Evolutionary conservation across 2,797 vertebrate species (phyloP).

Genomic region (Meriones psammophilus): DNA sequence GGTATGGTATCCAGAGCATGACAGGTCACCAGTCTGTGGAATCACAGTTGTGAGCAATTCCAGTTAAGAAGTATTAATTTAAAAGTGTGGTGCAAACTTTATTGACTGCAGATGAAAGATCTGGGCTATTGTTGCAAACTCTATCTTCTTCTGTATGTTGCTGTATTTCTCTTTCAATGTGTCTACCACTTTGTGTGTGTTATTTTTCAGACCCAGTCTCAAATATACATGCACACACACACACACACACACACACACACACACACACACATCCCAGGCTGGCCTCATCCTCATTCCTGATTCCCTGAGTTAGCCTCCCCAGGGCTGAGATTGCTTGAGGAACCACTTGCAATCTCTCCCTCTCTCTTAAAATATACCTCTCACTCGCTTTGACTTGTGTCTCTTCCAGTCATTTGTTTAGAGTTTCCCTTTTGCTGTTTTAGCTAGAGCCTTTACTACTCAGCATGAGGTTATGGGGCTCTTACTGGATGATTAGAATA

Average conservation of each 20-base stretch:
- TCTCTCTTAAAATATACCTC: neutral
- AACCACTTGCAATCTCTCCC: neutral
- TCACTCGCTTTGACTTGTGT: conserved; percentile 1
- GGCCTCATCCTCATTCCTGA: neutral
- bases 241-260: no score
- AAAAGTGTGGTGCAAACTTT: neutral
- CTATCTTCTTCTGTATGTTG: neutral
- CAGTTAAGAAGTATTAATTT: neutral
- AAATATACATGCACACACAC: neutral
- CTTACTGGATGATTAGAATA: conserved; percentile 30
- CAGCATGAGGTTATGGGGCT: neutral
- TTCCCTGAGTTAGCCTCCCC: neutral
- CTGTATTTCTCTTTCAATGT: neutral
- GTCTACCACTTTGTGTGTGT: neutral
- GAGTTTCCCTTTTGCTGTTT: neutral
- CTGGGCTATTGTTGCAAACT: neutral
- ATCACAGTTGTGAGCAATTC: neutral
- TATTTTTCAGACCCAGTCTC: neutral
- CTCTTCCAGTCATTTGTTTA: neutral
- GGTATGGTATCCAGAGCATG: neutral
- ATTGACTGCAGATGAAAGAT: neutral
- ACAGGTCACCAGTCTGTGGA: neutral
- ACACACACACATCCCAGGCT: neutral
- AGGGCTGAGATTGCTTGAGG: neutral
- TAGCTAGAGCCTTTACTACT: conserved; percentile 31